Conservation (phyloP, 2,113 vertebrate genomes). For the Microtus richardsoni region DNA sequence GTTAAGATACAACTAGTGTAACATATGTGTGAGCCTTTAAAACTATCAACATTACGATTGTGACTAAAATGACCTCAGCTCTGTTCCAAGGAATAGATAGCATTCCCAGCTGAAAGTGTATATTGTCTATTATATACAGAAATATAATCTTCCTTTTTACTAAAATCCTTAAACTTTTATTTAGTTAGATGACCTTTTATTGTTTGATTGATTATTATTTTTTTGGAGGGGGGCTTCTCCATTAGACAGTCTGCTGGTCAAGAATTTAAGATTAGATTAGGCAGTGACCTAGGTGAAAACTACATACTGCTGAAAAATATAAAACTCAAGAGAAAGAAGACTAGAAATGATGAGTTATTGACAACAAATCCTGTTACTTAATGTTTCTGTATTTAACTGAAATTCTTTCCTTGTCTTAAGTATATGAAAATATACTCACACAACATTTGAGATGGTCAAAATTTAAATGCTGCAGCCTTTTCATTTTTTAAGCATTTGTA, state of each 20-base stretch:
- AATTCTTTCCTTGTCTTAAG: neutral
- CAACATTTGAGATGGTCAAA: neutral
- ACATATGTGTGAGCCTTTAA: neutral
- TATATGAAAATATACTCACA: neutral
- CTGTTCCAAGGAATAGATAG: neutral
- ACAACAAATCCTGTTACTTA: neutral
- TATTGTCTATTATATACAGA: neutral
- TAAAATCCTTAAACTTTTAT: neutral
- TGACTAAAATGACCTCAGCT: constrained; percentile 14
- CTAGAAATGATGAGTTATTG: neutral
- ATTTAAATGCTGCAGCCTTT: neutral
- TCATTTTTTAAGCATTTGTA: neutral
- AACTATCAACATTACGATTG: neutral
- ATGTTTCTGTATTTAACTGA: neutral
- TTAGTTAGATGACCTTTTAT: neutral
- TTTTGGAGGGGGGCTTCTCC: neutral
- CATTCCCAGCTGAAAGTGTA: neutral
- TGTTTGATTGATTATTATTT: neutral
- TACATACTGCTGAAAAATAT: neutral
- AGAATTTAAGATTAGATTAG: neutral
- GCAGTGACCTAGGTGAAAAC: neutral
- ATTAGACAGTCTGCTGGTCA: neutral
- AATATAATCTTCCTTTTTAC: neutral
- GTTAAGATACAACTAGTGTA: neutral
- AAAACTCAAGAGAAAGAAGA: neutral